A percentile compares a stretch with the other conserved stretches of the same genome.
Evolutionary conservation across 2,888 invertebrate species (phyloP).

Genomic region (Drosophila leonis): DNA sequence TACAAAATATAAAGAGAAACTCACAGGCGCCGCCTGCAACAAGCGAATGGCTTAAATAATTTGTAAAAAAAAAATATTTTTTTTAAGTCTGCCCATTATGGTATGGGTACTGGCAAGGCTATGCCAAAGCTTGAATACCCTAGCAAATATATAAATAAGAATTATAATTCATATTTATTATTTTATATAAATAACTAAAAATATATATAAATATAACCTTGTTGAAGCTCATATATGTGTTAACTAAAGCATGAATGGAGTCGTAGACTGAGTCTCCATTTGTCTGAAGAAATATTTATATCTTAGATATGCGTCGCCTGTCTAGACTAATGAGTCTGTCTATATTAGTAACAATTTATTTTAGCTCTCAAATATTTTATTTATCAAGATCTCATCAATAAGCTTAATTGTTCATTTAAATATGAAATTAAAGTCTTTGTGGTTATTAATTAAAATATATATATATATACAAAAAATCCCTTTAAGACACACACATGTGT

Average conservation of each 20-base stretch:
- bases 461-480: background rate
- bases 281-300: background rate
- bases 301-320: background rate
- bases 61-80: constrained; percentile 23
- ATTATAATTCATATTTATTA: background rate
- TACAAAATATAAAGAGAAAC: constrained; percentile 47
- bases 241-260: background rate
- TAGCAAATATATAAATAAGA: background rate
- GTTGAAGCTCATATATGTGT: no score
- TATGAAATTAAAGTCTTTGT: background rate
- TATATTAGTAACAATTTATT: background rate
- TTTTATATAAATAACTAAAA: no score
- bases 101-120: constrained; percentile 1
- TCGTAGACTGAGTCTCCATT: background rate
- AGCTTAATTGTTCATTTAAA: background rate
- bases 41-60: constrained; percentile 47
- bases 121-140: background rate
- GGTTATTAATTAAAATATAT: background rate
- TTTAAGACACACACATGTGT: background rate
- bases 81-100: background rate
- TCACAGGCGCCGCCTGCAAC: background rate
- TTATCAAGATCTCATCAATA: background rate
- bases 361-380: background rate
- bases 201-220: no score
- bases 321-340: no score